phyloP scores from a whole-genome alignment of 2,888 invertebrate genomes.

The Lordiphosa andalusiaca region DNA sequence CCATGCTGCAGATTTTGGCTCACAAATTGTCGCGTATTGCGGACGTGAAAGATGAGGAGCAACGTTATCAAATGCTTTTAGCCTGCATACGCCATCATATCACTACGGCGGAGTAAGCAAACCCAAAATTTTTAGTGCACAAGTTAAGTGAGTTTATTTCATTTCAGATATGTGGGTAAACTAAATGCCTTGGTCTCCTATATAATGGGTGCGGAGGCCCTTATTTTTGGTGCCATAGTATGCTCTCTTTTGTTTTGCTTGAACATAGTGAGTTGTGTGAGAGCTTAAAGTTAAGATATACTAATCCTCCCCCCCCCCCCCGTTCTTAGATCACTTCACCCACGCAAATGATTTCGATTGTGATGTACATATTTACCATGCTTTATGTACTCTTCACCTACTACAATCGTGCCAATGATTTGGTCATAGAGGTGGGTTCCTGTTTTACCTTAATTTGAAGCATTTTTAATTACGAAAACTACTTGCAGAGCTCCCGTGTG shows the following conservation, averaged over 20 bases:
- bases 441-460: not conserved
- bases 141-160: not conserved
- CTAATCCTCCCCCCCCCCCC: too few relatives aligned
- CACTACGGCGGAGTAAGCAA: constrained; percentile 46
- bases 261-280: constrained; percentile 63
- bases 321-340: constrained; percentile 21
- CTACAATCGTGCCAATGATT: constrained; percentile 78
- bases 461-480: not conserved
- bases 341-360: constrained; percentile 49
- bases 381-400: constrained; percentile 76
- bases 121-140: not conserved
- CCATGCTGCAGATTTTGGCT: constrained; percentile 66
- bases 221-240: constrained; percentile 70
- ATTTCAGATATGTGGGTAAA: constrained; percentile 65
- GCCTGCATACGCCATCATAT: constrained; percentile 60
- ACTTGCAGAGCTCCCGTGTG: constrained; percentile 64
- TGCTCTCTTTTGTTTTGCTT: constrained; percentile 73
- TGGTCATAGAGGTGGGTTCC: constrained; percentile 67
- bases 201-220: constrained; percentile 69
- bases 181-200: constrained; percentile 72
- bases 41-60: constrained; percentile 32
- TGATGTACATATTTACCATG: constrained; percentile 76
- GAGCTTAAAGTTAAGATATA: not conserved
- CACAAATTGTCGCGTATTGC: constrained; percentile 50
- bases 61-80: constrained; percentile 46